Evolutionary conservation across 2,113 vertebrate species (phyloP).

Genomic region (Vidua macroura): DNA sequence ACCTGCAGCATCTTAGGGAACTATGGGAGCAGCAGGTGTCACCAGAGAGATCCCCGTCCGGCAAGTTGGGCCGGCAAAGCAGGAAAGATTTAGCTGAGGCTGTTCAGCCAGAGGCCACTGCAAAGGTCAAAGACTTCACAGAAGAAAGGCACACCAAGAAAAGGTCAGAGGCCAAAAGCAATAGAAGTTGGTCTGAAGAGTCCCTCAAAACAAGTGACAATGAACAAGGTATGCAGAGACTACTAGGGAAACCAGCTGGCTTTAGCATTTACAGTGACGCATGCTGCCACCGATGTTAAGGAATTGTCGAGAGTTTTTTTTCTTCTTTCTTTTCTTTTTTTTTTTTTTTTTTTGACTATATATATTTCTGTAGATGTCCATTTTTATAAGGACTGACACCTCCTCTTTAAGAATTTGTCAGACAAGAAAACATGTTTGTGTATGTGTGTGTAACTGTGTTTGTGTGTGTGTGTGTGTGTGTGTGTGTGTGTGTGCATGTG

Average conservation of each 20-base stretch:
- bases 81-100: slow-evolving; percentile 82
- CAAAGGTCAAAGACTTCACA: slow-evolving; percentile 79
- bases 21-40: slow-evolving; percentile 85
- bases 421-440: slow-evolving; percentile 42
- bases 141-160: slow-evolving; percentile 85
- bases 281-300: slow-evolving; percentile 69
- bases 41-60: slow-evolving; percentile 74
- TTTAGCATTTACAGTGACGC: slow-evolving; percentile 72
- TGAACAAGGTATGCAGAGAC: slow-evolving; percentile 80
- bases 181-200: slow-evolving; percentile 90
- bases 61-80: slow-evolving; percentile 81
- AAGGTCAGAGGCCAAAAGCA: slow-evolving; percentile 86
- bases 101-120: slow-evolving; percentile 75
- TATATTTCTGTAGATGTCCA: slow-evolving; percentile 42
- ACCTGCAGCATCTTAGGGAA: slow-evolving; percentile 89
- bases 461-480: no score
- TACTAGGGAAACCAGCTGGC: slow-evolving; percentile 53
- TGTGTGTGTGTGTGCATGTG: not conserved
- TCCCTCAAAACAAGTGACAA: slow-evolving; percentile 84
- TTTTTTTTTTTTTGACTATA: not conserved
- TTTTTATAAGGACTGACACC: slow-evolving; percentile 25
- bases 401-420: slow-evolving; percentile 31
- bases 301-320: slow-evolving; percentile 31
- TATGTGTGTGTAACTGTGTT: slow-evolving; percentile 18
- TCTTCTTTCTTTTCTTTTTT: not conserved